phyloP scores from a whole-genome alignment of 2,797 vertebrate genomes.

The Dicrostonyx torquatus region DNA sequence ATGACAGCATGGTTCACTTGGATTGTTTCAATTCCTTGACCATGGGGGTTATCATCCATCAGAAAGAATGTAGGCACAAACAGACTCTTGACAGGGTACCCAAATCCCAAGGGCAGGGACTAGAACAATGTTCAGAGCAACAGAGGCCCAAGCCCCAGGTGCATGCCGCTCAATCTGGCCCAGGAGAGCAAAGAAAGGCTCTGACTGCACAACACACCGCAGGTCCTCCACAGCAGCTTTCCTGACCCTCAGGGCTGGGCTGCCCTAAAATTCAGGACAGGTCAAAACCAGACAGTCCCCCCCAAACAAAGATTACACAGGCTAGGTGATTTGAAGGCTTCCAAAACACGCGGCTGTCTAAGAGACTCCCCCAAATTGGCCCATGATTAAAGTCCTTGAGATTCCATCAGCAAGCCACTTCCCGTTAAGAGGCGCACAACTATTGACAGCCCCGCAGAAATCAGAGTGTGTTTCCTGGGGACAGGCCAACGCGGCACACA shows the following conservation, averaged over 20 bases:
- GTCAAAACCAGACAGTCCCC: not conserved
- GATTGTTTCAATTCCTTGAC: not conserved
- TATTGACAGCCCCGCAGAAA: not conserved
- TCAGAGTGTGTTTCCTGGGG: not conserved
- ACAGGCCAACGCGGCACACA: fast-evolving
- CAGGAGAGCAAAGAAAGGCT: not conserved
- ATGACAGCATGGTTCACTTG: fast-evolving
- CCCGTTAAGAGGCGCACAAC: not conserved
- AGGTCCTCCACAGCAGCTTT: not conserved
- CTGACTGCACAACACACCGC: not conserved
- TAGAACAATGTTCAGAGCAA: conserved; percentile 19
- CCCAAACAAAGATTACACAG: not conserved
- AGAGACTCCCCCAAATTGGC: not conserved
- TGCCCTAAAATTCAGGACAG: not conserved
- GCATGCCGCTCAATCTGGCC: not conserved
- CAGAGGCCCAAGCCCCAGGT: conserved; percentile 25
- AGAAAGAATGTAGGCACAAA: not conserved
- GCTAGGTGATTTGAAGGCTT: not conserved
- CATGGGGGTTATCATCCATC: no score
- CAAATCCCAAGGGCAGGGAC: conserved; percentile 31
- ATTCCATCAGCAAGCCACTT: not conserved
- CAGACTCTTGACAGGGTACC: not conserved
- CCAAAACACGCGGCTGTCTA: not conserved
- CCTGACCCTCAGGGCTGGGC: not conserved
- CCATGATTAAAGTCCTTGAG: not conserved